phyloP scores from a whole-genome alignment of 2,797 vertebrate species.

The Semaprochilodus insignis region DNA sequence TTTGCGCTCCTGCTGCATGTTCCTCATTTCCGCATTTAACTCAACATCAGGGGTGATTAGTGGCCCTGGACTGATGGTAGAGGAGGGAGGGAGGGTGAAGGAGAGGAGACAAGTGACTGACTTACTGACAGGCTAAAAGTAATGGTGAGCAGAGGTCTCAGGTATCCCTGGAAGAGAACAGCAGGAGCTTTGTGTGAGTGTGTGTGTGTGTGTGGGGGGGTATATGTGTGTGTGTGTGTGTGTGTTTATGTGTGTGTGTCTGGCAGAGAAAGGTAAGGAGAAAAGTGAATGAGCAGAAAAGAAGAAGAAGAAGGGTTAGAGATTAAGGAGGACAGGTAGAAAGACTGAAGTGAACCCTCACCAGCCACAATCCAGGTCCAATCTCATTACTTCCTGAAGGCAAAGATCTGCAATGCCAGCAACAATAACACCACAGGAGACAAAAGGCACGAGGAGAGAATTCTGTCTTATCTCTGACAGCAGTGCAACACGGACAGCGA shows the following conservation, averaged over 20 bases:
- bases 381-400: neutral
- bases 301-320: constrained; percentile 26
- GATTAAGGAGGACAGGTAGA: constrained; percentile 10
- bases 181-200: constrained; percentile 14
- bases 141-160: constrained; percentile 14
- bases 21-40: constrained; percentile 51
- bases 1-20: constrained; percentile 42
- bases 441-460: neutral
- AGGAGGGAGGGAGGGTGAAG: neutral
- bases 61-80: constrained; percentile 24
- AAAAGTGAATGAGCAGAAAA: constrained; percentile 32
- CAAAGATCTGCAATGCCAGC: constrained; percentile 3
- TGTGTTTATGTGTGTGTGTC: no score
- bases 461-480: constrained; percentile 5
- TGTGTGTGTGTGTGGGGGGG: no score
- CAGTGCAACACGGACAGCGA: neutral
- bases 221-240: no score
- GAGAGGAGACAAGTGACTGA: constrained; percentile 1
- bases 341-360: neutral
- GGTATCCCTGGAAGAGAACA: constrained; percentile 10
- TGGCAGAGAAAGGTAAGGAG: constrained; percentile 8
- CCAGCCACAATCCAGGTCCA: constrained; percentile 20
- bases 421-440: constrained; percentile 13
- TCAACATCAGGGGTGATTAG: constrained; percentile 40
- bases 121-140: constrained; percentile 26